These are phyloP conservation scores for Drosophila borealis DNA, from an alignment of 2,888 invertebrate species.

Conservation along the genomic window DNA sequence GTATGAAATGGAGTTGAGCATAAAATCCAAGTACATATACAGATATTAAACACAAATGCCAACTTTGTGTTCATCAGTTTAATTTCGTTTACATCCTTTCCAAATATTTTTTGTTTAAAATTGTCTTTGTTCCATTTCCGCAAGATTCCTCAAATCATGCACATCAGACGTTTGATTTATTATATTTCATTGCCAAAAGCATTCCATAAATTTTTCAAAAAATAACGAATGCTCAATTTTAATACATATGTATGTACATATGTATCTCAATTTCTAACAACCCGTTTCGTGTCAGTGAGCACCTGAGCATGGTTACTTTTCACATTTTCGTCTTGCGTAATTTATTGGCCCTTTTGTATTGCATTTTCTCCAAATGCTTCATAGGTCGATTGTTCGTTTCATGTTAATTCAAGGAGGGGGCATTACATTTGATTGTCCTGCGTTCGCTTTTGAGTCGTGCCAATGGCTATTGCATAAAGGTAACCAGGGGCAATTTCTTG, in stretches of 20 bases:
- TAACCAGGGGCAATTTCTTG: slow-evolving; percentile 14
- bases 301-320: neutral
- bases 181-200: neutral
- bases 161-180: neutral
- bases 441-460: slow-evolving; percentile 7
- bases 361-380: slow-evolving; percentile 18
- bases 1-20: no score
- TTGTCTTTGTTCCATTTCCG: no score
- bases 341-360: slow-evolving; percentile 10
- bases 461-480: neutral
- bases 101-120: no score
- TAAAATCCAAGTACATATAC: no score
- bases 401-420: slow-evolving; percentile 23
- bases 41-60: no score
- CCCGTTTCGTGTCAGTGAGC: neutral
- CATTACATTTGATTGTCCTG: slow-evolving; percentile 55
- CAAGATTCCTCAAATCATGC: no score
- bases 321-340: neutral
- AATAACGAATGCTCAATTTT: neutral
- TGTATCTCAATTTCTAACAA: neutral
- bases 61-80: no score
- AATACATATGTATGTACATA: no score
- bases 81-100: no score
- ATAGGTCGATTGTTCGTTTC: slow-evolving; percentile 9
- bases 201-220: neutral